These are phyloP conservation scores for Lycophotia porphyrea DNA, from an alignment of 2,888 invertebrate species.

Conservation along the genomic window DNA sequence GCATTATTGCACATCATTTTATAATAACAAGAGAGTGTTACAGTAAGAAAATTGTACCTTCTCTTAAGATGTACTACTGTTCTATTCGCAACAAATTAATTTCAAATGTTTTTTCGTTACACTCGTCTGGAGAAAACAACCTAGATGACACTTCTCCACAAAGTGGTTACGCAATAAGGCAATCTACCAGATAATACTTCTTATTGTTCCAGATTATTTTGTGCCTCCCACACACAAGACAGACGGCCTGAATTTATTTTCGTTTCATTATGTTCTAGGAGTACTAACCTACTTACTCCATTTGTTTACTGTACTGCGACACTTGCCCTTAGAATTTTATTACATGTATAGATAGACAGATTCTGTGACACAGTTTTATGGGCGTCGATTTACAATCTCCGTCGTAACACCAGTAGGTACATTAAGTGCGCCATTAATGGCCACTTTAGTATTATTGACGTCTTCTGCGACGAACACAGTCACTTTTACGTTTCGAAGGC, in stretches of 20 bases:
- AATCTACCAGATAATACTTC: constrained; percentile 32
- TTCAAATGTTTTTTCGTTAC: not conserved
- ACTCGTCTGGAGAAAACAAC: not conserved
- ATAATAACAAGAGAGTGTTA: not conserved
- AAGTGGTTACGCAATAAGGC: constrained; percentile 17
- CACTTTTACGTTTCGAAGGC: constrained; percentile 75
- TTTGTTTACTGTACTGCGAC: constrained; percentile 33
- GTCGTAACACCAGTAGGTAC: constrained; percentile 73
- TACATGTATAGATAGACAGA: constrained; percentile 56
- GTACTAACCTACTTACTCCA: constrained; percentile 24
- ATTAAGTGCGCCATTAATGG: constrained; percentile 71
- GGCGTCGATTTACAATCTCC: constrained; percentile 80
- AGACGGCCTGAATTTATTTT: constrained; percentile 36
- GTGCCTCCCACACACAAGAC: constrained; percentile 28
- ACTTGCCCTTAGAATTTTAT: constrained; percentile 50
- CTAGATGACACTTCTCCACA: not conserved
- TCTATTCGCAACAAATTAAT: not conserved
- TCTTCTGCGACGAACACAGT: constrained; percentile 74
- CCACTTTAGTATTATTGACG: constrained; percentile 82
- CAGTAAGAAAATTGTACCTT: not conserved
- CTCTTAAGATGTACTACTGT: not conserved
- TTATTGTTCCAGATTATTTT: constrained; percentile 42
- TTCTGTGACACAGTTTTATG: constrained; percentile 73
- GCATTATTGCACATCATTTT: not conserved
- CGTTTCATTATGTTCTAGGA: constrained; percentile 35